A percentile compares a stretch with the other conserved stretches of the same genome.
phyloP scores from a whole-genome alignment of 2,113 vertebrate species.

The Mola mola region DNA sequence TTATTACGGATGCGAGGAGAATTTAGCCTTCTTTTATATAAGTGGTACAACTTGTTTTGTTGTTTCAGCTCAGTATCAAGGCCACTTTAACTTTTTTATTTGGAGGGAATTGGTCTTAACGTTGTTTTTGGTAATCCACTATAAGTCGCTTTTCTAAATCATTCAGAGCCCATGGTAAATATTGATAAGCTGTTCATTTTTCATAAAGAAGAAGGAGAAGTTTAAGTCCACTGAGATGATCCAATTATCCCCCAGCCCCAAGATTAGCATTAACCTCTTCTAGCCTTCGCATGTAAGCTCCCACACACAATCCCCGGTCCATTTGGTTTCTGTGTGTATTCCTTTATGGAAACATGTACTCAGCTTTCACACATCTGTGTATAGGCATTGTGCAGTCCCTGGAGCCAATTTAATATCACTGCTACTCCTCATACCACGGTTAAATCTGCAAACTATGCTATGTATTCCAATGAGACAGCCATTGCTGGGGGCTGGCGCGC shows the following conservation, averaged over 20 bases:
- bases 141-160: constrained; percentile 20
- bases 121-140: too few species aligned
- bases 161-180: constrained; percentile 37
- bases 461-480: constrained; percentile 53
- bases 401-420: constrained; percentile 30
- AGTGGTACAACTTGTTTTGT: too few species aligned
- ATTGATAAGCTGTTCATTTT: constrained; percentile 50
- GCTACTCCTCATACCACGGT: constrained; percentile 22
- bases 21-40: too few species aligned
- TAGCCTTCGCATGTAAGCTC: too few species aligned
- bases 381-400: constrained; percentile 12
- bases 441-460: constrained; percentile 32
- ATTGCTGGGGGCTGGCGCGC: constrained; percentile 27
- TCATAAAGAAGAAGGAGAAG: constrained; percentile 52
- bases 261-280: constrained; percentile 77
- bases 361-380: constrained; percentile 2
- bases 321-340: constrained; percentile 12
- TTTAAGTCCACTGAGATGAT: constrained; percentile 68
- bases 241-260: constrained; percentile 70
- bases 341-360: constrained; percentile 8
- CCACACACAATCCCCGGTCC: background rate
- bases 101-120: too few species aligned
- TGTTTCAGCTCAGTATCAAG: too few species aligned
- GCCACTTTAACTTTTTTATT: too few species aligned
- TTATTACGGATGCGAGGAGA: background rate